Evolutionary conservation across 35 echinoderm and acorn worm genomes (phyloP).

Genomic region (Strongylocentrotus purpuratus): DNA sequence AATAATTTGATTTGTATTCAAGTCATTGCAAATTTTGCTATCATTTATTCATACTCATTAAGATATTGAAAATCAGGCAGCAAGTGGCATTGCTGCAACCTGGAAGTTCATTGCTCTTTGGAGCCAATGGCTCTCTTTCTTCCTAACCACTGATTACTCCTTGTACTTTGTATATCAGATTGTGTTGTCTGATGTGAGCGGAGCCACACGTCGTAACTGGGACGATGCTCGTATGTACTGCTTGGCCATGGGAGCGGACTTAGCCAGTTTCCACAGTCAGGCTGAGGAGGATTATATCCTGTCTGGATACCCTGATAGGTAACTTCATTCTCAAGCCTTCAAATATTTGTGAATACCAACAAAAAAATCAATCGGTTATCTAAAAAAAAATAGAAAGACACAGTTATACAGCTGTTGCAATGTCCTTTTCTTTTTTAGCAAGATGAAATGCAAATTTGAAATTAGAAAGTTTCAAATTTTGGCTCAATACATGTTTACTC

Average conservation of each 20-base stretch:
- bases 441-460: no score
- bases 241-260: conserved; percentile 68
- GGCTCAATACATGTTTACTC: no score
- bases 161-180: background rate
- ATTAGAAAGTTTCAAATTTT: no score
- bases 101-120: no score
- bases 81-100: no score
- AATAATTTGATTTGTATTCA: background rate
- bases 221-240: conserved; percentile 60
- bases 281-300: conserved; percentile 80
- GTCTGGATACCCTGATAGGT: background rate
- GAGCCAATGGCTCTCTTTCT: no score
- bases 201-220: conserved; percentile 55
- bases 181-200: background rate
- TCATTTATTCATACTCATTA: no score
- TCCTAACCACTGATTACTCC: background rate
- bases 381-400: background rate
- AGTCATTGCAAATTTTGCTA: no score
- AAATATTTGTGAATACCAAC: background rate
- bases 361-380: background rate
- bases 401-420: no score
- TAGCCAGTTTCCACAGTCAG: conserved; percentile 92
- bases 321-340: background rate
- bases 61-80: no score
- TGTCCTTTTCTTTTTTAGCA: no score